These are phyloP conservation scores for Dicerorhinus sumatrensis DNA, from an alignment of 2,113 vertebrate species.

Conservation along the genomic window DNA sequence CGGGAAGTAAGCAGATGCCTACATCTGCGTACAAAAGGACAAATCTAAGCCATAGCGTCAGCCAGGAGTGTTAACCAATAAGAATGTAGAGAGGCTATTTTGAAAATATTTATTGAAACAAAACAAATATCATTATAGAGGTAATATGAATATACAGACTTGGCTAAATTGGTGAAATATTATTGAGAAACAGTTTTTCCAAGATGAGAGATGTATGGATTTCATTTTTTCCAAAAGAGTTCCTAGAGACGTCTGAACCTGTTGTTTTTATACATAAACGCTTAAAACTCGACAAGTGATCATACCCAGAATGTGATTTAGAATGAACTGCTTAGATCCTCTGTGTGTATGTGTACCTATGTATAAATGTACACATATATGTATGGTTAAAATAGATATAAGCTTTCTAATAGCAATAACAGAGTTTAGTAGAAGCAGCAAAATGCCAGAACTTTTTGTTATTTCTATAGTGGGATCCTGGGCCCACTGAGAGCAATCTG, in stretches of 20 bases:
- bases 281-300: background rate
- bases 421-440: background rate
- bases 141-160: background rate
- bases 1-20: background rate
- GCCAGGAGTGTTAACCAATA: conserved; percentile 15
- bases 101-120: conserved; percentile 45
- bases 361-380: background rate
- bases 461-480: background rate
- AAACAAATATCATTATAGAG: conserved; percentile 54
- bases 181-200: conserved; percentile 40
- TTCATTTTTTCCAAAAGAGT: background rate
- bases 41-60: background rate
- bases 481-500: background rate
- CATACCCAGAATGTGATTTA: conserved; percentile 9
- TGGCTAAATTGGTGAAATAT: conserved; percentile 34
- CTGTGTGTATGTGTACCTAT: background rate
- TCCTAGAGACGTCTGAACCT: background rate
- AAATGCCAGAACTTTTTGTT: conserved; percentile 51
- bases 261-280: background rate
- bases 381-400: background rate
- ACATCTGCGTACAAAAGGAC: background rate
- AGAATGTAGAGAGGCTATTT: conserved; percentile 18
- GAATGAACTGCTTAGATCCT: conserved; percentile 15
- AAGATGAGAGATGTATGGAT: background rate
- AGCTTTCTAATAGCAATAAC: background rate